Evolutionary conservation across 1,140 invertebrate species (phyloP).

Genomic region (Leguminivora glycinivorella): DNA sequence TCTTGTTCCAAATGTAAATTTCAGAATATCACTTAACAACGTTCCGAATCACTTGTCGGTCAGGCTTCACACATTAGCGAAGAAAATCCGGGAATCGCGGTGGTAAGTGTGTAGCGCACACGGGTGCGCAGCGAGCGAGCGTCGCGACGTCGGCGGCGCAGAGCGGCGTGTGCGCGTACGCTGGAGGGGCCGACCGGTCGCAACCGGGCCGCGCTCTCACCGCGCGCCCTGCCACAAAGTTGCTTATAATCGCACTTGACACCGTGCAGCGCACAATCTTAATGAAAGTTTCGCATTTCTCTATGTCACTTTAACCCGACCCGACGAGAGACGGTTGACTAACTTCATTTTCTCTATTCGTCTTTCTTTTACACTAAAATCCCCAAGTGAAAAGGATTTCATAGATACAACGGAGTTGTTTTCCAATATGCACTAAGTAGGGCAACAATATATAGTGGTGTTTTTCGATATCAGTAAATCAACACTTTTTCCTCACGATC

Average conservation of each 20-base stretch:
- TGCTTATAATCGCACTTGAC: slow-evolving; percentile 73
- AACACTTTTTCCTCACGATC: slow-evolving; percentile 33
- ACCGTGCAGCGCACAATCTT: slow-evolving; percentile 64
- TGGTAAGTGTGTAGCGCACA: slow-evolving; percentile 43
- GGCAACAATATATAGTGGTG: background rate
- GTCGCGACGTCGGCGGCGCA: slow-evolving; percentile 74
- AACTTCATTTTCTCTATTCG: slow-evolving; percentile 23
- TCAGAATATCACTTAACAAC: slow-evolving; percentile 2
- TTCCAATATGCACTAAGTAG: background rate
- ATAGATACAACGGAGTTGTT: background rate
- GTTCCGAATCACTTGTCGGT: slow-evolving; percentile 16
- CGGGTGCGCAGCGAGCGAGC: slow-evolving; percentile 61
- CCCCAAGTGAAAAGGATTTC: background rate
- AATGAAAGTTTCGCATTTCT: slow-evolving; percentile 74
- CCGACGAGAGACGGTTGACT: slow-evolving; percentile 28
- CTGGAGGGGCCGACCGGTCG: slow-evolving; percentile 73
- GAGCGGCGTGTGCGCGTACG: slow-evolving; percentile 68
- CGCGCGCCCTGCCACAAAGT: slow-evolving; percentile 59
- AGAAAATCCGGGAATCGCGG: slow-evolving; percentile 19
- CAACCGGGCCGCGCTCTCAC: slow-evolving; percentile 72
- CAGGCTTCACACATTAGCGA: slow-evolving; percentile 5
- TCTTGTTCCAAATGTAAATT: slow-evolving; percentile 12
- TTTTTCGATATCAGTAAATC: slow-evolving; percentile 18
- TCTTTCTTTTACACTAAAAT: slow-evolving; percentile 40
- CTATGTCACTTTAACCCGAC: slow-evolving; percentile 47